phyloP scores from a whole-genome alignment of 1,140 invertebrate genomes.

The Drosophila orena region DNA sequence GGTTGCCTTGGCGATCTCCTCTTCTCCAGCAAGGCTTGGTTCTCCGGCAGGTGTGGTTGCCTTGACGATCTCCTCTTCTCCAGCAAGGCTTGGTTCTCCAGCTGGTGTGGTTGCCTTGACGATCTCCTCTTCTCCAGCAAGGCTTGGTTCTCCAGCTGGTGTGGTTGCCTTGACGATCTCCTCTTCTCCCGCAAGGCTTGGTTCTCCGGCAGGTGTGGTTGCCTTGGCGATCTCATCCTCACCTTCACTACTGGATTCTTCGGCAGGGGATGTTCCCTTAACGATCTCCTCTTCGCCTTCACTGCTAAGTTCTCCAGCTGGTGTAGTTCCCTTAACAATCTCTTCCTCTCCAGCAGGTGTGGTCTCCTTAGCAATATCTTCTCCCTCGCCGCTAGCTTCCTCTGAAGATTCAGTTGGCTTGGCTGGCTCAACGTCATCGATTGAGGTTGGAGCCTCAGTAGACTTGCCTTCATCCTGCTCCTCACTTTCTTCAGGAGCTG shows the following conservation, averaged over 20 bases:
- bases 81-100: constrained; percentile 4
- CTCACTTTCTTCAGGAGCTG: constrained; percentile 20
- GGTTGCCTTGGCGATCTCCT: constrained; percentile 2
- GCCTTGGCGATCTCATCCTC: neutral
- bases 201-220: constrained; percentile 17
- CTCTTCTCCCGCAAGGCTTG: constrained; percentile 2
- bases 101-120: constrained; percentile 16
- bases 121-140: constrained; percentile 12
- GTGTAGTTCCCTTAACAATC: constrained; percentile 1
- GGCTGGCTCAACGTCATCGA: constrained; percentile 11
- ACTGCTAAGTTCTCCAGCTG: neutral
- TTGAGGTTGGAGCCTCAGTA: constrained; percentile 17
- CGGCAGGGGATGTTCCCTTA: constrained; percentile 23
- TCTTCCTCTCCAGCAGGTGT: constrained; percentile 10
- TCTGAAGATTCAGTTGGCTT: constrained; percentile 40
- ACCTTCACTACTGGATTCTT: constrained; percentile 11
- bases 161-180: constrained; percentile 13
- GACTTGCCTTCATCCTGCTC: constrained; percentile 27
- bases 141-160: neutral
- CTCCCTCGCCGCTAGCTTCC: constrained; percentile 29
- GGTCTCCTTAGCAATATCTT: constrained; percentile 14
- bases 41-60: constrained; percentile 15
- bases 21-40: neutral
- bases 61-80: constrained; percentile 5
- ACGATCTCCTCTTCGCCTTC: constrained; percentile 8